phyloP scores from a whole-genome alignment of 2,113 vertebrate species.

The Ammodytes marinus region DNA sequence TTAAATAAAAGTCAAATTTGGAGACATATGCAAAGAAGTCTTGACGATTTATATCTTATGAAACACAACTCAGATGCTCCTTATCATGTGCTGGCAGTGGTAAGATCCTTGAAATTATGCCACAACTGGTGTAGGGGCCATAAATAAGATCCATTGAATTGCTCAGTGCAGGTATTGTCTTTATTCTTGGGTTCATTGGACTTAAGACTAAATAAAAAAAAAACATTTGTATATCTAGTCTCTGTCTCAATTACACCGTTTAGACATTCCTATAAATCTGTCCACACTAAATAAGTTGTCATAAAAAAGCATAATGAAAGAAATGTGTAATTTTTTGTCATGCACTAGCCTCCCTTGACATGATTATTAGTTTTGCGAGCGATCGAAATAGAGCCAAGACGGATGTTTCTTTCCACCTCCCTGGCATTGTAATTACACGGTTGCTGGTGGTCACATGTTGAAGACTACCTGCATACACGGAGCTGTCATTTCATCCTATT shows the following conservation, averaged over 20 bases:
- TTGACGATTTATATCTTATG: not conserved
- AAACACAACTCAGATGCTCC: not conserved
- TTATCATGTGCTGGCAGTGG: conserved; percentile 14
- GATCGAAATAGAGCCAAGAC: conserved; percentile 48
- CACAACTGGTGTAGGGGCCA: conserved; percentile 1
- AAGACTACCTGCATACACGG: conserved; percentile 62
- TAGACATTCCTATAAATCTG: not conserved
- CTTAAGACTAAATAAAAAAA: not conserved
- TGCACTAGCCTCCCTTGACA: not conserved
- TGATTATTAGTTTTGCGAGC: conserved; percentile 25
- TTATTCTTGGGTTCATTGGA: not conserved
- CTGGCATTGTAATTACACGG: conserved; percentile 68
- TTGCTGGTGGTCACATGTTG: conserved; percentile 73
- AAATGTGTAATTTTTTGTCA: not conserved
- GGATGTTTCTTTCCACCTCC: conserved; percentile 54
- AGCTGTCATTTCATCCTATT: conserved; percentile 76
- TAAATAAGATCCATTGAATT: too few species aligned
- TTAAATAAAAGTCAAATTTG: not conserved
- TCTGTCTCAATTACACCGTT: not conserved
- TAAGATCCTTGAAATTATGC: conserved; percentile 7
- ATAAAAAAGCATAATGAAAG: not conserved
- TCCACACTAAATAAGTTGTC: not conserved
- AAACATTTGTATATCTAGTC: not conserved
- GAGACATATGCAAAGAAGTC: not conserved
- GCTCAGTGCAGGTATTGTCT: not conserved